Evolutionary conservation across 2,888 invertebrate genomes (phyloP), one percentile per base, ranked within the genome.

Genomic region (Patella depressa): DNA sequence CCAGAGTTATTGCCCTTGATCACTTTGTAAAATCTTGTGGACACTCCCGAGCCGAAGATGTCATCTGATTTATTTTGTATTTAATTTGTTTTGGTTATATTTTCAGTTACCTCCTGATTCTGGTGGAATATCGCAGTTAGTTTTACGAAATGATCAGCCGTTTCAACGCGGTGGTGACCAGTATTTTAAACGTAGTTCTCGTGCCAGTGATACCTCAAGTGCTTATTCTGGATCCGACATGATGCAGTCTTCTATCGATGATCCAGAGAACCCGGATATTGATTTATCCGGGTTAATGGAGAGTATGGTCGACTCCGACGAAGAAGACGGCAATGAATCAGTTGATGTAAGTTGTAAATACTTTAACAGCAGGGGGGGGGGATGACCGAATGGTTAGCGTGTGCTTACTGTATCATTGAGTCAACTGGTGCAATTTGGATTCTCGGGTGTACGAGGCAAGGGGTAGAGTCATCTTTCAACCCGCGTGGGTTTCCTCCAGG

Each of bases 271-370:
- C 75, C 83, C 79, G 4, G 90, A 89, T 73, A 82, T 96, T 75
- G 98, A 98, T 92, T 94, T 98, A 79, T 96, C 96, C 71, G 98
- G 98, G 72, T 95, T 98, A 81, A 95, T 96, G 2, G 99, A 99
- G 93, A 97, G 97, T 78, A 95, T 97, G 85, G 98, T 98, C 11
- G 98, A 98, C 92, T 97, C 97, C 71, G 98, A 98, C 92, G 98
- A 98, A 90, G 96, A 98, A 89, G 97, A 97, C 90, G 98, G 87
- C 81, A 85, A 84, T 15, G 87, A 87, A 72, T 85, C 87, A 9
- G 87, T 87, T 53, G 85, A 85, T 82, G 85, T 85, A 69, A 71
- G 76, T 65, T 4, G 0, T 45, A 9, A 7, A 45, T 45, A 1
- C 7, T 7, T 45, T 45, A 7, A 9, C 45, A 45, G 45, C 45